Evolutionary conservation across 2,888 invertebrate species (phyloP), one percentile per base, ranked within the genome.

Genomic region (Dysmachus trigonus): DNA sequence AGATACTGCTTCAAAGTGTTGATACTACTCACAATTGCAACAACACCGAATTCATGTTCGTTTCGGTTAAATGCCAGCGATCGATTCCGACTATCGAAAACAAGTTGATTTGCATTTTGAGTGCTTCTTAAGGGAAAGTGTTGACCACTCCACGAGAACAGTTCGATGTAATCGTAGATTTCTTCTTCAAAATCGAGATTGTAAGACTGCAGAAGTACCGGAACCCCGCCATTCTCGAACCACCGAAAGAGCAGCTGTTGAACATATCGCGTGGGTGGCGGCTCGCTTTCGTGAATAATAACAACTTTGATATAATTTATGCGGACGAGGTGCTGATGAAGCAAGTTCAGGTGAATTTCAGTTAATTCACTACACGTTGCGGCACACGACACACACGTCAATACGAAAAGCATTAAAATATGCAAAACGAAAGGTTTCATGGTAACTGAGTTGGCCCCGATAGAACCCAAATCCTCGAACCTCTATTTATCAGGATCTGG

Each of bases 111-210:
- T 22, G 47, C 18, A 41, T 72, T 73, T 31, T 86, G 86, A 22
- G 76, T 84, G 10, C n/a, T 41, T 38, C 86, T 79, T n/a, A 85
- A 27, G 10, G 51, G n/a, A 62, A 87, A 83, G 15, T 79, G 18
- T 33, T 79, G 38, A 10, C 87, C 87, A 38, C 72, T 81, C 87
- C 87, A 87, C 1, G 86, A 77, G 83, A 84, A 87, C 0, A 83
- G 33, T 30, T 87, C 87, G 3, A 47, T 18, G 47, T 81, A 86
- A 22, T 85, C 82, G 72, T 38, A 87, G 47, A 10, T 38, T 2
- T 35, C 53, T 15, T 87, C 87, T 72, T 86, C 87, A 62, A 41
- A 62, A 13, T 82, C 35, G 10, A 81, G 15, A 77, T 33, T 15
- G 73, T 71, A 77, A 1, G 27, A 35, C 4, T 83, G 33, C 6